These are phyloP conservation scores for Amphiprion ocellaris DNA, from an alignment of 2,113 vertebrate species.

Conservation along the genomic window DNA sequence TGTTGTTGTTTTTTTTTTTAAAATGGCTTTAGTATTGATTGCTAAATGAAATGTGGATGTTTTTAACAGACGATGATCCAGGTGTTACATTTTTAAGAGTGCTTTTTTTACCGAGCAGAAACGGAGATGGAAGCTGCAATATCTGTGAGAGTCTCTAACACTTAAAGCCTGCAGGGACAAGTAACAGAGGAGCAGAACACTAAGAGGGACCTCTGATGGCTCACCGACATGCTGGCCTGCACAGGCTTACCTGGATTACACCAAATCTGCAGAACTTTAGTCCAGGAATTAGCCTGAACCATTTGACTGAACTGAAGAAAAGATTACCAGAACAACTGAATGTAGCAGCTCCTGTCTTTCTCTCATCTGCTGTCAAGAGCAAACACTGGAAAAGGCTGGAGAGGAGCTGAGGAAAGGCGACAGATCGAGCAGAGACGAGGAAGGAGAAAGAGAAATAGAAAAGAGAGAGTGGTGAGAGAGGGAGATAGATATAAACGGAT, in stretches of 20 bases:
- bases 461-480: background rate
- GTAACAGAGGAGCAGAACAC: slow-evolving; percentile 15
- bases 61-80: slow-evolving; percentile 3
- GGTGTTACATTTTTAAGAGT: background rate
- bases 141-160: slow-evolving; percentile 1
- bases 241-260: slow-evolving; percentile 9
- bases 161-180: slow-evolving; percentile 2
- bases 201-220: slow-evolving; percentile 30
- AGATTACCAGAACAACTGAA: slow-evolving; percentile 44
- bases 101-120: background rate
- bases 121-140: background rate
- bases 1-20: too few species aligned
- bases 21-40: background rate
- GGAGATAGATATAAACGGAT: slow-evolving; percentile 13
- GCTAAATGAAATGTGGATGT: background rate
- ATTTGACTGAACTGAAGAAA: slow-evolving; percentile 17
- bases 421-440: background rate
- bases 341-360: slow-evolving; percentile 39
- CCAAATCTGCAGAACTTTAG: background rate
- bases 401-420: background rate
- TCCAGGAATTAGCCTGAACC: background rate
- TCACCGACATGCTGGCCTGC: background rate
- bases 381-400: slow-evolving; percentile 55
- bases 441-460: slow-evolving; percentile 7
- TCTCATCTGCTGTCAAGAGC: slow-evolving; percentile 23